These are phyloP conservation scores for Heliconius nattereri DNA, from an alignment of 1,140 invertebrate species.

Conservation along the genomic window DNA sequence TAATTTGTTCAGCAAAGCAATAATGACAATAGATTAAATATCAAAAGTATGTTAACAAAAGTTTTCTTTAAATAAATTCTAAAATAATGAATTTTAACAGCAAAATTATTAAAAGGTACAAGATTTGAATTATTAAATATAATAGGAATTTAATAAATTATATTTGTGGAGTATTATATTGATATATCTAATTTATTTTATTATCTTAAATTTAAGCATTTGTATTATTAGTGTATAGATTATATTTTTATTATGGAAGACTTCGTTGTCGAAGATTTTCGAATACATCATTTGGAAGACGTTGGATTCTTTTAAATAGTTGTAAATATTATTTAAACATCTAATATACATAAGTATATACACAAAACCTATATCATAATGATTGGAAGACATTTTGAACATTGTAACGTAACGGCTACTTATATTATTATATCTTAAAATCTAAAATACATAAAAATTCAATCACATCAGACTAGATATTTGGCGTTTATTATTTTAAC, in stretches of 20 bases:
- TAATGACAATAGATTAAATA: not conserved
- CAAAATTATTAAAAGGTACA: not conserved
- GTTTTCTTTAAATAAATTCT: not conserved
- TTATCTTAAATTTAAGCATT: conserved; percentile 28
- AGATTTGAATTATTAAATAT: not conserved
- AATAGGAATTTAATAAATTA: not conserved
- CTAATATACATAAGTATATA: conserved; percentile 60
- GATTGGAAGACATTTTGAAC: conserved; percentile 58
- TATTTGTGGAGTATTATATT: not conserved
- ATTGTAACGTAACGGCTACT: conserved; percentile 42
- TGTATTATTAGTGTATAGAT: conserved; percentile 22
- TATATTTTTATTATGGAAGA: conserved; percentile 59
- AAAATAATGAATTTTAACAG: not conserved
- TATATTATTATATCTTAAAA: conserved; percentile 40
- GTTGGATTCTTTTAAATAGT: conserved; percentile 52
- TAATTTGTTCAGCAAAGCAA: not conserved
- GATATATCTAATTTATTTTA: not conserved
- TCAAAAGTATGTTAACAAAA: not conserved
- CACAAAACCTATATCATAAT: conserved; percentile 49
- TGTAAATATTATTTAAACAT: conserved; percentile 49
- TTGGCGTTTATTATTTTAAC: conserved; percentile 46
- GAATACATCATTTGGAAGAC: conserved; percentile 67
- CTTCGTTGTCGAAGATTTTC: conserved; percentile 71
- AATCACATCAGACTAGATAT: conserved; percentile 59
- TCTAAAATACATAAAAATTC: conserved; percentile 45